Evolutionary conservation across 2,113 vertebrate genomes (phyloP), one percentile per base, ranked within the genome.

Genomic region (Rana temporaria): DNA sequence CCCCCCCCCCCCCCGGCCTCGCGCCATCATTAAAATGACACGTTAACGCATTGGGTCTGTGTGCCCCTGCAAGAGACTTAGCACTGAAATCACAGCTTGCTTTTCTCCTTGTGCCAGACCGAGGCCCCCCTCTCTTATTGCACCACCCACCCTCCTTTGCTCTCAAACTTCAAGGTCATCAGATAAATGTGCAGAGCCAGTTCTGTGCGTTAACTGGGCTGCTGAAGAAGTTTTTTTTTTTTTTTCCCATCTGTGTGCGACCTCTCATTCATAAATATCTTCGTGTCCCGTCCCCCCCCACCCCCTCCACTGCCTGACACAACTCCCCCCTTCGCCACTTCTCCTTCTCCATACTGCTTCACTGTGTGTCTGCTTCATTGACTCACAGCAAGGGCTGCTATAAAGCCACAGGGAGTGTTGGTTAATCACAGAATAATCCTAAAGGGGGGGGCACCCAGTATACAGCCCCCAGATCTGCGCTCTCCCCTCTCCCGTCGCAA

Each of bases 401-500:
- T 85, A 78, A 82, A 85, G 78, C 84, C 59, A 81, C 66, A 78
- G 84, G 79, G 74, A 83, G 81, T 76, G 72, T 83, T 63, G 30
- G 74, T 85, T 85, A 85, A 85, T 85, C 84, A 82, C 79, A 82
- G 84, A 69, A 75, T 70, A 77, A 70, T 76, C 63, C 55, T 81
- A 24, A 56, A 6, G 38, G 71, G 79, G 55, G 69, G 65, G n/a
- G n/a, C n/a, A 34, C 6, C 24, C 34, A 19, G 11, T 22, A 57
- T 24, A 9, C 22, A 24, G 20, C 34, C 81, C 81, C 72, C 42
- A 74, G 62, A 60, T 48, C 81, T 60, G 63, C 20, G n/a, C 63
- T 75, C 80, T 59, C 71, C 20, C 42, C 76, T 53, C 26, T 20
- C 59, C 4, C 59, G 20, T 42, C 53, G 32, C 78, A 17, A 4